Evolutionary conservation across 2,888 invertebrate genomes (phyloP), one percentile per base, ranked within the genome.

Genomic region (Stenchaetothrips biformis): DNA sequence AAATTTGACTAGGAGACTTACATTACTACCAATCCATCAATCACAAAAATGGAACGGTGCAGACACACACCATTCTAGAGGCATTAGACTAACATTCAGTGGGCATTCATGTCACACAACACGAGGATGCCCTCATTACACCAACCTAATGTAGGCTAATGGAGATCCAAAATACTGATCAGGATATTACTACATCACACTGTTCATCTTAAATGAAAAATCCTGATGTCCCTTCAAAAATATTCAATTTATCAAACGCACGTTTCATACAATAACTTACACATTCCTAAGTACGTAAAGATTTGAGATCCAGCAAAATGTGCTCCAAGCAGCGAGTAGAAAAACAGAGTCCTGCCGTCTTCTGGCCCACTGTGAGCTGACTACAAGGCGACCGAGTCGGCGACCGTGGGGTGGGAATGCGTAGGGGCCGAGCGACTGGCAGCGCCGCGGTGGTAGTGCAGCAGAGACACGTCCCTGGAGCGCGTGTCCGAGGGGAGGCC

Each of bases 381-480:
- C 6, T 74, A 74, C 25, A 74, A 25, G 25, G 67, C 67, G 25
- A 74, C 67, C 21, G 67, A 74, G 11, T 21, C 3, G 2, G 67
- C 21, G 8, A 74, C 25, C n/a, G n/a, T n/a, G 67, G 25, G 67
- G 67, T 74, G 67, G 0, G 67, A 74, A 11, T 25, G 67, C 25
- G 67, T 74, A 7, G 11, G 7, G 67, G 21, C 67, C 21, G 67
- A 74, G 37, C 37, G 37, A 4, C 37, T 4, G 21, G 25, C 59
- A 9, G 59, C 11, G 67, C 25, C 25, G 21, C 25, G 21, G 25
- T 74, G 67, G 25, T 21, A 25, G 21, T 74, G 67, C 67, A 74
- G 25, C 67, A 74, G 67, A 4, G 67, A 74, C 67, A 74, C 8
- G 67, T 74, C 67, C 67, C 25, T 74, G 21, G 67, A 74, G 21